A percentile compares a stretch with the other conserved stretches of the same genome.
Evolutionary conservation across 2,113 vertebrate genomes (phyloP).

Genomic region (Orcinus orca): DNA sequence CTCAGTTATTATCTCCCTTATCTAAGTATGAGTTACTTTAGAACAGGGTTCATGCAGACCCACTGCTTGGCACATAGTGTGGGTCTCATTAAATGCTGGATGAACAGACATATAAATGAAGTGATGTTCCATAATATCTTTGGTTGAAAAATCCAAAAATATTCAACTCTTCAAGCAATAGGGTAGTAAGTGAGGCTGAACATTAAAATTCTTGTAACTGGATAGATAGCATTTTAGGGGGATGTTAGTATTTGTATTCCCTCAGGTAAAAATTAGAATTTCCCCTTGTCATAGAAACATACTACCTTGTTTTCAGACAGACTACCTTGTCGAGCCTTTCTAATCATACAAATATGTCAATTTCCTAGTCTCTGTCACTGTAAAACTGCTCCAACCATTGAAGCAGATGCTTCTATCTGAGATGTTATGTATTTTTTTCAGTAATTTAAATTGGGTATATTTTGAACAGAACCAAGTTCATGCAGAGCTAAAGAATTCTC

Average conservation of each 20-base stretch:
- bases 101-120: neutral
- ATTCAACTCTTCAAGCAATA: neutral
- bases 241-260: neutral
- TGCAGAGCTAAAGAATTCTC: neutral
- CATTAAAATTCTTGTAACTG: neutral
- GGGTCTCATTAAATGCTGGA: neutral
- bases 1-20: neutral
- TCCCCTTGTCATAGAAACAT: neutral
- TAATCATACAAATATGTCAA: neutral
- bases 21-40: neutral
- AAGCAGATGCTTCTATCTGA: neutral
- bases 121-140: neutral
- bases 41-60: neutral
- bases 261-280: neutral
- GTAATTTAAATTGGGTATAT: slow-evolving; percentile 1
- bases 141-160: neutral
- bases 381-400: neutral
- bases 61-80: neutral
- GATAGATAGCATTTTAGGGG: neutral
- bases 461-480: slow-evolving; percentile 12
- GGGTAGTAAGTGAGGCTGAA: neutral
- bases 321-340: neutral
- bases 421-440: neutral
- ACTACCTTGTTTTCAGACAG: neutral
- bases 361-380: neutral